Conservation (phyloP, 2,888 invertebrate species). For the Abrostola tripartita region DNA sequence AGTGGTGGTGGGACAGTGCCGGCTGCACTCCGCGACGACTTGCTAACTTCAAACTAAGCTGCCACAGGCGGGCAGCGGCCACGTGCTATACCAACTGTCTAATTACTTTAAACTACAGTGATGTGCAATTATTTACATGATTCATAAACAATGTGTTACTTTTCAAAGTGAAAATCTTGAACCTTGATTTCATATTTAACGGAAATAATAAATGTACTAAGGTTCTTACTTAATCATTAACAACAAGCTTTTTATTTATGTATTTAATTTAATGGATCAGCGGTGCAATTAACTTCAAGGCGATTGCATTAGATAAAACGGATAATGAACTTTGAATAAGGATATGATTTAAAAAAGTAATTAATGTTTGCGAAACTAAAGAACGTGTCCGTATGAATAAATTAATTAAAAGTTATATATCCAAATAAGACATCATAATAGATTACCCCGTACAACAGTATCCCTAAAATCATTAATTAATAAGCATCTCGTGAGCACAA, state of each 20-base stretch:
- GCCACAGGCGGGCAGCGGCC: constrained; percentile 59
- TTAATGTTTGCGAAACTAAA: constrained; percentile 40
- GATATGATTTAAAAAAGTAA: constrained; percentile 36
- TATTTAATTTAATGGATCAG: constrained; percentile 8
- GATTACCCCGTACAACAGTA: constrained; percentile 56
- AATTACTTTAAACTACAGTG: constrained; percentile 42
- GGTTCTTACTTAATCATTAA: not conserved
- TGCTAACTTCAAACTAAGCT: constrained; percentile 32
- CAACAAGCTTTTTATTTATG: constrained; percentile 11
- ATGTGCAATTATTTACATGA: constrained; percentile 21
- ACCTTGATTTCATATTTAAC: not conserved
- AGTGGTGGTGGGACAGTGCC: constrained; percentile 26
- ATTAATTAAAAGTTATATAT: constrained; percentile 43
- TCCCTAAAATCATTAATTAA: constrained; percentile 67
- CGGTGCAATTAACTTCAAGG: constrained; percentile 36
- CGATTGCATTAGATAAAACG: constrained; percentile 27
- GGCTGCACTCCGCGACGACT: constrained; percentile 25
- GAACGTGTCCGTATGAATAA: constrained; percentile 28
- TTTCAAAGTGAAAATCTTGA: constrained; percentile 7
- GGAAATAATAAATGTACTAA: not conserved
- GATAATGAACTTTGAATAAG: constrained; percentile 37
- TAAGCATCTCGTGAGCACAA: constrained; percentile 67
- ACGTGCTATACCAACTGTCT: constrained; percentile 52
- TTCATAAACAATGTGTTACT: constrained; percentile 3
- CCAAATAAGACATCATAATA: constrained; percentile 52